Conservation (phyloP, 1,140 invertebrate genomes). For the Probaryconus sp. region DNA sequence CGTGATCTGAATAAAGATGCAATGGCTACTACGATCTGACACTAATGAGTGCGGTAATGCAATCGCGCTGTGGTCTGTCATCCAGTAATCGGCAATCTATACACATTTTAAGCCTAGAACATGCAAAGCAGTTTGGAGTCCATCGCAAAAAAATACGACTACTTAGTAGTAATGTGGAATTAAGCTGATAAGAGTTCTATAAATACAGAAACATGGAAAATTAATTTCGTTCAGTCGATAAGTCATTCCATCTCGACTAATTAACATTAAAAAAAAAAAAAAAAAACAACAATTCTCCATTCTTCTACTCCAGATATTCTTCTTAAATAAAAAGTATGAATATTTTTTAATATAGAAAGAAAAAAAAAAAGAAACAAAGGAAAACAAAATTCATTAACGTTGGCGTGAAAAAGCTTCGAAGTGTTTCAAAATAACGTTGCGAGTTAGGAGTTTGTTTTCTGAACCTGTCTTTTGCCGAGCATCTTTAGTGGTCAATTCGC, state of each 20-base stretch:
- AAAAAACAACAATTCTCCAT: conserved; percentile 8
- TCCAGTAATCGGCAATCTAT: not conserved
- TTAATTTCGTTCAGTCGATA: no score
- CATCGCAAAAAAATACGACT: no score
- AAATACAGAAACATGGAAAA: no score
- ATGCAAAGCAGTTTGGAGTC: no score
- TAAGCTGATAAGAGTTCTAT: no score
- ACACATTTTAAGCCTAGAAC: not conserved
- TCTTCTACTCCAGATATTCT: conserved; percentile 4
- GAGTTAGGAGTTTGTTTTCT: conserved; percentile 46
- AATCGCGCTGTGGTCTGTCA: conserved; percentile 33
- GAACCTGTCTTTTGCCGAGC: conserved; percentile 38
- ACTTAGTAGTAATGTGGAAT: no score
- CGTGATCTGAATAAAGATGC: conserved; percentile 55
- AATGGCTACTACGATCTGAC: conserved; percentile 47
- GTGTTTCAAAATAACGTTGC: conserved; percentile 23
- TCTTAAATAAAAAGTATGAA: no score
- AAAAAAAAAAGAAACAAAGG: no score
- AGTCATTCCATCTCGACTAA: no score
- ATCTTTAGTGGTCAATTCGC: conserved; percentile 57
- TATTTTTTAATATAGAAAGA: not conserved
- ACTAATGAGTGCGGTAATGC: conserved; percentile 56
- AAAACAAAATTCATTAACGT: conserved; percentile 42
- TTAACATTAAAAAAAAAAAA: no score
- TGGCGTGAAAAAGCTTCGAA: conserved; percentile 12